Conservation (phyloP, 2,888 invertebrate species). For the Sabatieria punctata region DNA sequence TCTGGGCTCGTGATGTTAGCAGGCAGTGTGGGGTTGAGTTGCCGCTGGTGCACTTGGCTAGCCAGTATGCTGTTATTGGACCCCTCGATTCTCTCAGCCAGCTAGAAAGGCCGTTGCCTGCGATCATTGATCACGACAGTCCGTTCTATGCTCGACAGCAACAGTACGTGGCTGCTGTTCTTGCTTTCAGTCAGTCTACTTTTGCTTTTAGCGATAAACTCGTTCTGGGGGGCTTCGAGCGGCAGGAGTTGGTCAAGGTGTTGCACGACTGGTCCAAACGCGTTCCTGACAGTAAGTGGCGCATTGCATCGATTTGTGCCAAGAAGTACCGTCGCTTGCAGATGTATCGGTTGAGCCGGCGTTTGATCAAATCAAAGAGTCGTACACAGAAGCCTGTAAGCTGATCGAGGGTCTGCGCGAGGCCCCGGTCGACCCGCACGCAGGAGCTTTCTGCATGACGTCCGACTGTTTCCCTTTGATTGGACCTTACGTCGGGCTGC, state of each 20-base stretch:
- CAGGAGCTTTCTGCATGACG: constrained; percentile 24
- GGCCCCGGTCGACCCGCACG: constrained; percentile 13
- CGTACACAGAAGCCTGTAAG: constrained; percentile 16
- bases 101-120: constrained; percentile 34
- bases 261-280: constrained; percentile 34
- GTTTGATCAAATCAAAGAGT: constrained; percentile 16
- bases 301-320: too few relatives aligned
- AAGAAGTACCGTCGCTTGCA: too few relatives aligned
- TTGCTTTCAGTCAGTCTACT: constrained; percentile 1
- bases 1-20: constrained; percentile 37
- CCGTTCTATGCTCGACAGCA: constrained; percentile 36
- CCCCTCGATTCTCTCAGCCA: constrained; percentile 19
- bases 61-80: constrained; percentile 36
- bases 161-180: constrained; percentile 10
- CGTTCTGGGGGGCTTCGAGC: constrained; percentile 37
- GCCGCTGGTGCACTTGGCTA: constrained; percentile 36
- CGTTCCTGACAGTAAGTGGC: constrained; percentile 31
- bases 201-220: constrained; percentile 21
- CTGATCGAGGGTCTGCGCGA: constrained; percentile 14
- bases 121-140: constrained; percentile 36
- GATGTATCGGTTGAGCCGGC: constrained; percentile 15
- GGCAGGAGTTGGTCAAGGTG: constrained; percentile 29
- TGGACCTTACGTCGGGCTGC: constrained; percentile 28
- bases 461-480: constrained; percentile 36
- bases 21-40: constrained; percentile 30